Evolutionary conservation across 2,113 vertebrate species (phyloP).

Genomic region (Syrrhaptes paradoxus): DNA sequence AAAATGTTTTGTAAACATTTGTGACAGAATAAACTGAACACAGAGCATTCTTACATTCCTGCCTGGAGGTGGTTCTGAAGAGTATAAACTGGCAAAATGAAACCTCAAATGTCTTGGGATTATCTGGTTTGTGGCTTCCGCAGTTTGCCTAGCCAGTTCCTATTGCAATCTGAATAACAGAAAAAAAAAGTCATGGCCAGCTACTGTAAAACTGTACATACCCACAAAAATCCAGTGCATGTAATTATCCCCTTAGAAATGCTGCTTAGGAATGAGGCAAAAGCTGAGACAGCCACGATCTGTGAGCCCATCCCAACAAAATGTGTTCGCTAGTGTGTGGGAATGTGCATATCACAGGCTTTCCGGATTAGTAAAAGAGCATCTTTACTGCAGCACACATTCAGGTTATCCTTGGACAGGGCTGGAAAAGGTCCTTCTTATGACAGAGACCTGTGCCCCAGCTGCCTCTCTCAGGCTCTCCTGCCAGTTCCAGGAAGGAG

Average conservation of each 20-base stretch:
- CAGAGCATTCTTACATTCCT: not conserved
- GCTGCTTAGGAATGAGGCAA: not conserved
- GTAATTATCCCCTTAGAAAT: not conserved
- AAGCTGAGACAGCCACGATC: not conserved
- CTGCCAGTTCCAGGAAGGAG: not conserved
- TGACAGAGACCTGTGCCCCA: not conserved
- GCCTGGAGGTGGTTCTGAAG: not conserved
- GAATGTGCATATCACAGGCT: not conserved
- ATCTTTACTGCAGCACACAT: not conserved
- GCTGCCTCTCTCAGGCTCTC: not conserved
- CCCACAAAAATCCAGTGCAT: not conserved
- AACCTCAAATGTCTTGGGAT: not conserved
- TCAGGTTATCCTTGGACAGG: not conserved
- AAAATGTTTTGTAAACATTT: not conserved
- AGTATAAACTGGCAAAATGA: not conserved
- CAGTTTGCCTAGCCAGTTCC: not conserved
- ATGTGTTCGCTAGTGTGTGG: not conserved
- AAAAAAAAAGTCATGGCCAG: not conserved
- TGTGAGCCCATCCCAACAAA: not conserved
- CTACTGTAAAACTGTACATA: not conserved
- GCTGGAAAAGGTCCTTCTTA: not conserved
- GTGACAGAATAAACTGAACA: not conserved
- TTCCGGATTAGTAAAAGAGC: not conserved
- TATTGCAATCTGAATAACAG: not conserved
- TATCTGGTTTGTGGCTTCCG: not conserved